Base-by-base conservation (phyloP, 2,113 vertebrate genomes). In the Phasianus colchicus region DNA sequence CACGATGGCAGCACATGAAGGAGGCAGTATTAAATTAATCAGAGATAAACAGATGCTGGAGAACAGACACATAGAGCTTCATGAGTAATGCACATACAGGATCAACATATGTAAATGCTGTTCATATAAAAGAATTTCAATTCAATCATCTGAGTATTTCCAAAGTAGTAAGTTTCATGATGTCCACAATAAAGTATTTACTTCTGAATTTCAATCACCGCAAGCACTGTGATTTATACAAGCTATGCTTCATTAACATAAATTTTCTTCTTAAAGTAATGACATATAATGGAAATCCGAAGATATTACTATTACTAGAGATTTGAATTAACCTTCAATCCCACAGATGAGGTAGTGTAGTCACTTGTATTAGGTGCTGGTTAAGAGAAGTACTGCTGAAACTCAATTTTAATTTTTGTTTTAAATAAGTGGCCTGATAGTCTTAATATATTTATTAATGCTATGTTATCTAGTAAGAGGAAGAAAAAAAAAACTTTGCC, bases 321-420 rank as follows among this genome's bases (percentile, higher is more conserved):
- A 95, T 92, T 94, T 92, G 64, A 92, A 97, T 95, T 89, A 97
- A 93, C 90, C 97, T 97, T 96, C 97, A 97, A 86, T 97, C 92
- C 92, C 87, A 77, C 81, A 94, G 82, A 86, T 98, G 98, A 98
- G 98, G 98, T 98, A 98, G 98, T 97, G 97, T 96, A 96, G 96
- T 97, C 90, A 93, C 88, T 97, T 96, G 93, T 96, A 93, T 96
- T 97, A 96, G 54, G 9, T 95, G 97, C 96, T 97, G 96, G 97
- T 92, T 96, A 94, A 65, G 73, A 92, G 78, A 96, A 95, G 80
- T 97, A 93, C 92, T 96, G 93, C 92, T 95, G 54, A 93, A 88
- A 92, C 93, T 84, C 38, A 87, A 90, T 91, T 72, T 34, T 54
- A 20, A 24, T 69, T 92, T 90, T 77, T 91, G 6, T 64, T 91